These are phyloP conservation scores for Turnix velox DNA, from an alignment of 2,113 vertebrate genomes.

Conservation along the genomic window DNA sequence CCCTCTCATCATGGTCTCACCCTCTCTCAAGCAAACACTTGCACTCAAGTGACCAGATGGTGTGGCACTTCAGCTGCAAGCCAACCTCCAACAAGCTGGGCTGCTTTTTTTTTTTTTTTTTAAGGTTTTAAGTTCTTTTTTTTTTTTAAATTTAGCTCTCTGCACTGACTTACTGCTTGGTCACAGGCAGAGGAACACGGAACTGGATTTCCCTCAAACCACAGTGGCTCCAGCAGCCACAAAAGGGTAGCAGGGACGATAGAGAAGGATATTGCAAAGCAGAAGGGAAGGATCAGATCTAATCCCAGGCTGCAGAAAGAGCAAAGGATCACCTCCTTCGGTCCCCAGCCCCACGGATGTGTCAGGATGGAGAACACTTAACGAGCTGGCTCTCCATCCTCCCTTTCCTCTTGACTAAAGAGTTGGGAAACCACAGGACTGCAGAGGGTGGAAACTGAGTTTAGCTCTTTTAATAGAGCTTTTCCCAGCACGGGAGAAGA, in stretches of 20 bases:
- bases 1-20: background rate
- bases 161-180: background rate
- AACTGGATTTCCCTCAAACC: background rate
- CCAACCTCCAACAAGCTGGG: background rate
- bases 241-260: rapidly evolving
- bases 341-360: background rate
- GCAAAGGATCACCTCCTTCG: background rate
- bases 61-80: background rate
- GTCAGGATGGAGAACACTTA: background rate
- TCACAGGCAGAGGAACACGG: background rate
- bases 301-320: background rate
- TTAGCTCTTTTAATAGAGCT: background rate
- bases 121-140: too few relatives aligned
- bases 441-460: background rate
- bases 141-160: background rate
- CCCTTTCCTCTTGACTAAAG: background rate
- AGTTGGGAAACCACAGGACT: background rate
- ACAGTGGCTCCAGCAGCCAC: background rate
- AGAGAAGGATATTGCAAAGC: background rate
- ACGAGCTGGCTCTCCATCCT: background rate
- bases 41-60: background rate
- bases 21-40: background rate
- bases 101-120: background rate
- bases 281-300: rapidly evolving
- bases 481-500: background rate